Conservation (phyloP, 2,797 vertebrate genomes). For the Hypotaenidia okinawae region DNA sequence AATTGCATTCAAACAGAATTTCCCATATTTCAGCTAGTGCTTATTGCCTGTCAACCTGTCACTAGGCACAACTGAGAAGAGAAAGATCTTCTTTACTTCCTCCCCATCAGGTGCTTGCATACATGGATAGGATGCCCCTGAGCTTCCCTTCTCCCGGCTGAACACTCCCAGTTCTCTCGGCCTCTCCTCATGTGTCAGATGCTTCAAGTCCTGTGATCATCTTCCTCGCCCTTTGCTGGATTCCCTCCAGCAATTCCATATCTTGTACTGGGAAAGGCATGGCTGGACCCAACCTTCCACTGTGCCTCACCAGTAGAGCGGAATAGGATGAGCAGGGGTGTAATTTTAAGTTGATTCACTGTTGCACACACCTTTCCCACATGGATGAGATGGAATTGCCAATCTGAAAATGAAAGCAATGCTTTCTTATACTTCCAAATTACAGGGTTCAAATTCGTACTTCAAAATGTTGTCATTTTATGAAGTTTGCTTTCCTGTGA, state of each 20-base stretch:
- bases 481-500: background rate
- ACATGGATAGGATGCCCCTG: background rate
- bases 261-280: background rate
- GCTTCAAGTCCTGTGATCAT: background rate
- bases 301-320: background rate
- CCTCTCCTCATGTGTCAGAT: background rate
- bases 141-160: background rate
- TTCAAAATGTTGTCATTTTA: background rate
- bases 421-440: background rate
- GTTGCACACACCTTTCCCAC: background rate
- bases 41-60: background rate
- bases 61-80: background rate
- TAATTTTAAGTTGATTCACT: conserved; percentile 28
- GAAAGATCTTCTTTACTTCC: background rate
- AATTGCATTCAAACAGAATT: background rate
- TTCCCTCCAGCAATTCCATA: background rate
- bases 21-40: background rate
- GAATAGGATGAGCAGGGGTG: background rate
- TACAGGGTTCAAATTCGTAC: background rate
- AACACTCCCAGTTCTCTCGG: background rate
- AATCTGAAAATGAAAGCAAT: background rate
- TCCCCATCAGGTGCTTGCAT: background rate
- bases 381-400: background rate
- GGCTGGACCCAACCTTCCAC: background rate
- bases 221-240: background rate